These are phyloP conservation scores for Zele albiditarsus DNA, from an alignment of 2,888 invertebrate genomes.

Conservation along the genomic window DNA sequence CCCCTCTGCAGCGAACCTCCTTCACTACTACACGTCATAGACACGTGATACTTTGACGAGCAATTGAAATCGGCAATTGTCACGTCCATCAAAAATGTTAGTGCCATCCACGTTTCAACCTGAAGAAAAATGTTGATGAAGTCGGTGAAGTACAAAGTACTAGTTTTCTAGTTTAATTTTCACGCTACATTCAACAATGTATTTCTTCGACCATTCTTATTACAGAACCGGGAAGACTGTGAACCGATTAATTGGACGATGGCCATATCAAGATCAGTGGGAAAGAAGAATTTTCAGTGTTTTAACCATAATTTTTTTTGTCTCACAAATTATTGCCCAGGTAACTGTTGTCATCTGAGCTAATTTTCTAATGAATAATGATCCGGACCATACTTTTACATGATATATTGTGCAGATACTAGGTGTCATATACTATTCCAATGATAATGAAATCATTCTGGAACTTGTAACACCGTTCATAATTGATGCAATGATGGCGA, in stretches of 20 bases:
- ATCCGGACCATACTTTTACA: no score
- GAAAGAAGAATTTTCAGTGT: conserved; percentile 2
- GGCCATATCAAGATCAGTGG: conserved; percentile 43
- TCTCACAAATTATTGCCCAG: conserved; percentile 20
- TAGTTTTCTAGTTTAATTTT: no score
- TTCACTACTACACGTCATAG: no score
- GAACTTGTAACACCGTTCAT: conserved; percentile 24
- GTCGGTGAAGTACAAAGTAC: no score
- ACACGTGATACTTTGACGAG: not conserved
- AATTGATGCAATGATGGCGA: not conserved
- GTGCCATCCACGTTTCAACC: not conserved
- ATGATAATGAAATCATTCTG: conserved; percentile 24
- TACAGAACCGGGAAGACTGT: not conserved
- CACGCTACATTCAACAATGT: no score
- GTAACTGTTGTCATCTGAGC: conserved; percentile 2
- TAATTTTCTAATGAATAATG: no score
- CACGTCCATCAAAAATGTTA: not conserved
- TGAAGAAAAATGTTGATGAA: no score
- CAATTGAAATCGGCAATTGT: not conserved
- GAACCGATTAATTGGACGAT: conserved; percentile 36
- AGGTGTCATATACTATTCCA: not conserved
- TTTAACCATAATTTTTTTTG: not conserved
- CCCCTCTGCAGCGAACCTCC: no score
- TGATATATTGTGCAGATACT: conserved; percentile 10
- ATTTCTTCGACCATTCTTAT: not conserved